A percentile compares a stretch with the other conserved stretches of the same genome.
These are phyloP conservation scores for Columba livia DNA, from an alignment of 2,113 vertebrate species.

Conservation along the genomic window DNA sequence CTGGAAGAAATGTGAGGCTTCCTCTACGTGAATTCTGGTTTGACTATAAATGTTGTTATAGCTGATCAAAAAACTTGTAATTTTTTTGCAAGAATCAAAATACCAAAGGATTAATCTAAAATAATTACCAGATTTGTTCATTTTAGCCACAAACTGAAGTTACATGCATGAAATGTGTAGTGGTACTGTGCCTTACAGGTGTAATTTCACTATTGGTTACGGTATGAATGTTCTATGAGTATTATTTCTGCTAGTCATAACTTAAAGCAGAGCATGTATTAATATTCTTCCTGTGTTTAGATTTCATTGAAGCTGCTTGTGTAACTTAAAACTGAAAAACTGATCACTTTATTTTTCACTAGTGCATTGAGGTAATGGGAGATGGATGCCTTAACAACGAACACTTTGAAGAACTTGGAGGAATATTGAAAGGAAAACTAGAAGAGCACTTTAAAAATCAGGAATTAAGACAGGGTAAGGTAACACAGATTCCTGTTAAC, in stretches of 20 bases:
- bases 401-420: slow-evolving; percentile 96
- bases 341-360: slow-evolving; percentile 21
- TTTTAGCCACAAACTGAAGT: background rate
- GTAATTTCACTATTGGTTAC: background rate
- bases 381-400: slow-evolving; percentile 96
- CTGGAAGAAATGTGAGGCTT: background rate
- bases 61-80: background rate
- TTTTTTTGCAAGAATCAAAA: background rate
- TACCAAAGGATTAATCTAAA: background rate
- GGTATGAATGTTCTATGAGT: background rate
- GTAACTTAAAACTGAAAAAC: background rate
- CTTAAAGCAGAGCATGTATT: background rate
- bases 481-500: background rate
- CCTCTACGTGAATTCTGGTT: background rate
- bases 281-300: background rate
- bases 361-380: slow-evolving; percentile 98
- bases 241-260: background rate
- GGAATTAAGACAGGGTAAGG: slow-evolving; percentile 90
- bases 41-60: background rate
- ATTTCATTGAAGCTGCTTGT: background rate
- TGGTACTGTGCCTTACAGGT: background rate
- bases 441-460: slow-evolving; percentile 99
- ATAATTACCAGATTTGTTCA: background rate
- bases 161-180: background rate
- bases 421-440: slow-evolving; percentile 93